These are phyloP conservation scores for Heliconius hortense DNA, from an alignment of 2,888 invertebrate species.

Conservation along the genomic window DNA sequence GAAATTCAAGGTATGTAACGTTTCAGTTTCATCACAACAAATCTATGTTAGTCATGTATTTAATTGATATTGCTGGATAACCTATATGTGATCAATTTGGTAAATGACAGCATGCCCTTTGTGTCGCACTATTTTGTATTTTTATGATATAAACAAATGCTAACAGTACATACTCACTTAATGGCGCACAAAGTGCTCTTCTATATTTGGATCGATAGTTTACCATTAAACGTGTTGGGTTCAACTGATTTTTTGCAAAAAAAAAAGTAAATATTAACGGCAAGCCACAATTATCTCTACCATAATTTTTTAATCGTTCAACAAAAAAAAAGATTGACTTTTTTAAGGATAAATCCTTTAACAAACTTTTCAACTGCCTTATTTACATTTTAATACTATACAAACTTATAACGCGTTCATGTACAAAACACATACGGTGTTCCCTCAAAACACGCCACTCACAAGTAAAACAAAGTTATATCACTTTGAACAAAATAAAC, in stretches of 20 bases:
- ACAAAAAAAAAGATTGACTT: not conserved
- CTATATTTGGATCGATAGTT: constrained; percentile 78
- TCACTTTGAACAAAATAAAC: not conserved
- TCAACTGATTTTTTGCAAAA: constrained; percentile 70
- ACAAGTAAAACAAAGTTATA: not conserved
- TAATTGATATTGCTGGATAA: constrained; percentile 45
- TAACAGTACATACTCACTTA: constrained; percentile 62
- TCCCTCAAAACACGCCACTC: constrained; percentile 1
- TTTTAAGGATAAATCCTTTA: not conserved
- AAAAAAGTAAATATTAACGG: constrained; percentile 60
- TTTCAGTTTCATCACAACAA: constrained; percentile 68
- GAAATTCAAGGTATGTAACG: constrained; percentile 80
- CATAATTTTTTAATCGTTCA: not conserved
- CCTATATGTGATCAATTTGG: constrained; percentile 48
- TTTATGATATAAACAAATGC: constrained; percentile 64
- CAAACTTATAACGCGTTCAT: not conserved
- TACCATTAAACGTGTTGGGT: constrained; percentile 67
- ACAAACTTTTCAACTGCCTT: not conserved
- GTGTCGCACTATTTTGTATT: constrained; percentile 70
- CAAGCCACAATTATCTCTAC: constrained; percentile 54
- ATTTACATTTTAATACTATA: constrained; percentile 12
- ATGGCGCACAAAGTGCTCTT: constrained; percentile 74
- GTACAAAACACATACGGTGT: not conserved
- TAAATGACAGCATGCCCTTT: constrained; percentile 69
- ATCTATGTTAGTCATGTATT: constrained; percentile 52